These are phyloP conservation scores for Alcedo quadribrachys DNA, from an alignment of 2,797 vertebrate species.

Conservation along the genomic window DNA sequence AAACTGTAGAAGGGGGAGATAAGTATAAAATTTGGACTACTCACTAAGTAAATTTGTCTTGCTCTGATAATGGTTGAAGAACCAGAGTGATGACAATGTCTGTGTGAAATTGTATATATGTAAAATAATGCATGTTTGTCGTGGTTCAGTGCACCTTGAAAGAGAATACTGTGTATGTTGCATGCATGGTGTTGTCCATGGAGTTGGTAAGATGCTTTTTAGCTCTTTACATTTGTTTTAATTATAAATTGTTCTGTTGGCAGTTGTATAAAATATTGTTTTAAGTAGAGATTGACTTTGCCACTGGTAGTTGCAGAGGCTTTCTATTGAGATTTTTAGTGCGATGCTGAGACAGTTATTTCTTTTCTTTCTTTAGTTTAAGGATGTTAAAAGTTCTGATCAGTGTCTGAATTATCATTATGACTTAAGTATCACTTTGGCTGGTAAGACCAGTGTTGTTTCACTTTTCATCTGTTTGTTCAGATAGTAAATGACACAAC, in stretches of 20 bases:
- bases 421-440: not conserved
- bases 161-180: not conserved
- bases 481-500: not conserved
- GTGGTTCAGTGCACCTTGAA: not conserved
- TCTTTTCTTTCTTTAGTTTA: not conserved
- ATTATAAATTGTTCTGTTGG: not conserved
- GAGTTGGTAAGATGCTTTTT: not conserved
- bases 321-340: not conserved
- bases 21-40: not conserved
- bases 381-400: not conserved
- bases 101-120: slow-evolving; percentile 5
- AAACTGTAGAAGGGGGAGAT: not conserved
- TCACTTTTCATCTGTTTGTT: not conserved
- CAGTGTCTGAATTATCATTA: not conserved
- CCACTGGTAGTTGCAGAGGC: not conserved
- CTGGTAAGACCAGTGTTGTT: not conserved
- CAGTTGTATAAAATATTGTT: not conserved
- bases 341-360: not conserved
- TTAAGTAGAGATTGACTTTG: not conserved
- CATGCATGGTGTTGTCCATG: not conserved
- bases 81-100: not conserved
- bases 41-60: not conserved
- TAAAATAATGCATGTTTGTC: not conserved
- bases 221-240: not conserved
- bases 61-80: not conserved